A percentile compares a stretch with the other conserved stretches of the same genome.
phyloP scores from a whole-genome alignment of 2,888 invertebrate genomes.

The Idaea aversata region DNA sequence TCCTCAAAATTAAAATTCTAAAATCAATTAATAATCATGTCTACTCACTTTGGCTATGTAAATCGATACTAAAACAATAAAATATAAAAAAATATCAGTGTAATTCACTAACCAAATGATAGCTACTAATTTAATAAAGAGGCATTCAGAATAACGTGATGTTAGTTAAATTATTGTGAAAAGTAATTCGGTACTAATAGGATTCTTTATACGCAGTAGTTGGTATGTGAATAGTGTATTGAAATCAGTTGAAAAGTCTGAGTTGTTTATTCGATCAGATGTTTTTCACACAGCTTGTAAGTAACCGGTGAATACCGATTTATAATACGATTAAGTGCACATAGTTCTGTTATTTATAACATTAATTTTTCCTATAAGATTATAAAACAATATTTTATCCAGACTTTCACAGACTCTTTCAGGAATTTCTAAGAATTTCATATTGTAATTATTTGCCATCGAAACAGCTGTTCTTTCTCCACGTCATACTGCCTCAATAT shows the following conservation, averaged over 20 bases:
- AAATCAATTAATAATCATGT: conserved; percentile 10
- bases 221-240: neutral
- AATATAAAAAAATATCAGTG: conserved; percentile 2
- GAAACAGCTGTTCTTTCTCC: neutral
- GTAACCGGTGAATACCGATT: conserved; percentile 1
- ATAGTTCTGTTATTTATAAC: neutral
- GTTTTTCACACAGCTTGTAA: neutral
- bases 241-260: neutral
- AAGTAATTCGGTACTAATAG: neutral
- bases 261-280: neutral
- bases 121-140: conserved; percentile 20
- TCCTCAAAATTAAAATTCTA: conserved; percentile 15
- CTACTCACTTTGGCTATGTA: conserved; percentile 6
- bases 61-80: conserved; percentile 18
- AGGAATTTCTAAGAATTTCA: neutral
- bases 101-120: conserved; percentile 6
- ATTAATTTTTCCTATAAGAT: neutral
- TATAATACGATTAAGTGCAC: neutral
- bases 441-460: neutral
- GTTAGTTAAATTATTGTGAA: neutral
- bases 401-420: neutral
- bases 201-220: neutral
- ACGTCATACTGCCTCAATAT: neutral
- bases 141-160: conserved; percentile 7
- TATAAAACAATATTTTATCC: neutral